Percentiles rank a stretch among this genome's conserved stretches.
phyloP scores from a whole-genome alignment of 53 echinoderm and acorn worm genomes.

The Mesocentrotus franciscanus region DNA sequence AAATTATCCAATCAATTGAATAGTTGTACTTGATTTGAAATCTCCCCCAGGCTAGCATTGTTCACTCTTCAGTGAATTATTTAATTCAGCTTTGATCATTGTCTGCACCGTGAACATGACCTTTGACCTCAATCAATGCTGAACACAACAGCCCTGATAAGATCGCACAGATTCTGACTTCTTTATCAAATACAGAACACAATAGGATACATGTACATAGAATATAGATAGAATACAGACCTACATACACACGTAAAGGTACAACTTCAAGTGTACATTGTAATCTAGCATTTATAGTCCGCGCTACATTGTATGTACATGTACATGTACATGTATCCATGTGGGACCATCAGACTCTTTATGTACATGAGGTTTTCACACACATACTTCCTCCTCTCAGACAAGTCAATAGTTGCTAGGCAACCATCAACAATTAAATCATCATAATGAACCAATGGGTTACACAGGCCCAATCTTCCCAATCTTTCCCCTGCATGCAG shows the following conservation, averaged over 20 bases:
- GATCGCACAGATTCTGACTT: neutral
- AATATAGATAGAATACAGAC: neutral
- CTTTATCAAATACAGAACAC: neutral
- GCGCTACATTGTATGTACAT: neutral
- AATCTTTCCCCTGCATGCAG: neutral
- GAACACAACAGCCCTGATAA: neutral
- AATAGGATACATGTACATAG: neutral
- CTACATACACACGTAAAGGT: too few species aligned
- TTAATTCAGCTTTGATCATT: neutral
- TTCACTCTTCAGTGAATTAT: neutral
- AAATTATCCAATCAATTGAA: constrained; percentile 1
- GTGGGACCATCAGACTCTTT: neutral
- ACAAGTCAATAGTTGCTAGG: constrained; percentile 39
- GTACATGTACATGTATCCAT: neutral
- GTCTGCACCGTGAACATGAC: neutral
- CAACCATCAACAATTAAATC: constrained; percentile 47
- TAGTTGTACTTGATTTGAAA: neutral
- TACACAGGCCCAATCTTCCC: neutral
- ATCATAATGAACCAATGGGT: neutral
- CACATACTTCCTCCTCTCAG: neutral
- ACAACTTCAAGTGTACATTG: too few species aligned
- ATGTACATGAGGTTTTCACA: too few species aligned
- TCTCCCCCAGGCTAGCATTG: neutral
- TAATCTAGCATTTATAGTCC: too few species aligned
- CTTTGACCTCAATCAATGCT: constrained; percentile 14